Percentiles rank a stretch among this genome's conserved stretches.
phyloP scores from a whole-genome alignment of 1,140 invertebrate genomes.

The Tetragonula clypearis region DNA sequence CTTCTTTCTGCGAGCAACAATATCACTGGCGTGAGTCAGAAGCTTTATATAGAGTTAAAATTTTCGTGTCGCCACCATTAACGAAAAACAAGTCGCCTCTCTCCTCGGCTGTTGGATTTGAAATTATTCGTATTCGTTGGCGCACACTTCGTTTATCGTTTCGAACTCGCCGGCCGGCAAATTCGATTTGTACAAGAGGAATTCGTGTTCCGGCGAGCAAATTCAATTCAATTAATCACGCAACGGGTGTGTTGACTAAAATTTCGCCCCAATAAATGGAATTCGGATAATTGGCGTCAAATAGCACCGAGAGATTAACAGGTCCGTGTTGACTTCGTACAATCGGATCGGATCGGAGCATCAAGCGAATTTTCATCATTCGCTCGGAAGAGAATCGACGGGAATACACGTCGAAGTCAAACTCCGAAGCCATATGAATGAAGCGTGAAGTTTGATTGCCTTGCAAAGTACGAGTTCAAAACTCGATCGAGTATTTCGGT shows the following conservation, averaged over 20 bases:
- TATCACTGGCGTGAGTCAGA: not conserved
- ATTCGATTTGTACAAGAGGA: no score
- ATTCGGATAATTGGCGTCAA: no score
- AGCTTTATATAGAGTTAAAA: not conserved
- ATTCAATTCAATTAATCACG: no score
- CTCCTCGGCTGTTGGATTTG: no score
- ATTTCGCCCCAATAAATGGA: no score
- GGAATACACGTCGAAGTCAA: not conserved
- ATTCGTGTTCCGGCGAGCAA: no score
- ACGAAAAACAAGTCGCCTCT: not conserved
- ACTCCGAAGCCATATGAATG: not conserved
- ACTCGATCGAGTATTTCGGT: not conserved
- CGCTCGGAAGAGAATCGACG: not conserved
- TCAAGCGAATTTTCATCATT: not conserved
- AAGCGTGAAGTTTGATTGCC: no score
- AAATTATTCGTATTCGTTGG: no score
- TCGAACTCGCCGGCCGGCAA: no score
- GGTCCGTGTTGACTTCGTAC: not conserved
- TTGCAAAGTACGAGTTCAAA: not conserved
- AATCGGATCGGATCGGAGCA: not conserved
- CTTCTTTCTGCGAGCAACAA: not conserved
- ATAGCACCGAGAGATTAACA: not conserved
- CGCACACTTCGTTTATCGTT: no score
- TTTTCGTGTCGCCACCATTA: not conserved
- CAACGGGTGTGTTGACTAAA: no score